Evolutionary conservation across 2,888 invertebrate genomes (phyloP), one percentile per base, ranked within the genome.

Genomic region (Cremastobaeus sp.): DNA sequence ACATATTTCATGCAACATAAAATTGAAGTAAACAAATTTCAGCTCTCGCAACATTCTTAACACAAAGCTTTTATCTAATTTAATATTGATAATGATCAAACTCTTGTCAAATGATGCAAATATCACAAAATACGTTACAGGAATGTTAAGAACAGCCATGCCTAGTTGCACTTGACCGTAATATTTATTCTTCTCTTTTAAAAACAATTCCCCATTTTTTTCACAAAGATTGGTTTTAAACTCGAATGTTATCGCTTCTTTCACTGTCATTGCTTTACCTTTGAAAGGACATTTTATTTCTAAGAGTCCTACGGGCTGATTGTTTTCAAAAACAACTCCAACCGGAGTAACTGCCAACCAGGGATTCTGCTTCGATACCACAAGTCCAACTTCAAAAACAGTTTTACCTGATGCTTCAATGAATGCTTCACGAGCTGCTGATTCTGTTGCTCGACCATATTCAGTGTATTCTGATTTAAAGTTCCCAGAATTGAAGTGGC

Each of bases 211-310:
- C 21, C 34, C 43, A 18, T 57, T 4, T 28, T 15, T 3, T 9
- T 6, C 2, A 14, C 0, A 15, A n/a, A 57, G 21, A 20, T 34
- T 43, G 2, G 12, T 37, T 4, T 8, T 15, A 28, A 43, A 57
- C 43, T 57, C 57, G n/a, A 20, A 32, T 15, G 5, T 55, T 2
- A 48, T 43, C 4, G 57, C 34, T 39, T 55, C 20, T 3, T 35
- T 8, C n/a, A 64, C 21, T 1, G 14, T 41, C 39, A 66, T 52
- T 12, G 21, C 30, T 52, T 64, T 76, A 34, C 76, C 77, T 50
- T 34, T 47, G 35, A 50, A 54, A 11, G 75, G 75, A 64, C 78
- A 79, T 54, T 79, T 79, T n/a, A 78, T 77, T 69, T 78, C 78
- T 5, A 78, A 21, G 15, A 79, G 17, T 47, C 57, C 70, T 5